Evolutionary conservation across 2,113 vertebrate species (phyloP), one percentile per base, ranked within the genome.

Genomic region (Clarias macrocephalus): DNA sequence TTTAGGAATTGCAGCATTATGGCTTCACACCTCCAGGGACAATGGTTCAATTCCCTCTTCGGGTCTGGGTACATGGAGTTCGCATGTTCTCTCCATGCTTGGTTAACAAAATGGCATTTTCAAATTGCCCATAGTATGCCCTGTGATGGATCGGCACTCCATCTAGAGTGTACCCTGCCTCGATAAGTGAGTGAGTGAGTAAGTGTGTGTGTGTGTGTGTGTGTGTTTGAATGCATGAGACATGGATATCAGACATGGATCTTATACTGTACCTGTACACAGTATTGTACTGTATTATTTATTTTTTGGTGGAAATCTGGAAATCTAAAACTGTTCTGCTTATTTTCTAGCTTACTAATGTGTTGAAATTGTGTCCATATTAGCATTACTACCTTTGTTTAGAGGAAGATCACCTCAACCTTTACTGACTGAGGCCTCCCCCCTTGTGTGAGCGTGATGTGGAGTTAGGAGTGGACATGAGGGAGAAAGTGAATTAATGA

Each of bases 401-500:
- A 21, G 42, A 23, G 11, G 57, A 11, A 81, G 37, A 62, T 62
- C 5, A 3, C 11, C 2, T 81, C 21, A 23, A 81, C 57, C 57
- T 62, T 30, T 81, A 25, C 79, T 42, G 19, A 42, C 11, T 37
- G 19, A 59, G 60, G 56, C 79, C 19, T 62, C 12, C 5, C 33
- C 57, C 37, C 59, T 3, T 23, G 16, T 42, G 79, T 62, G 30
- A 25, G 28, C 37, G 57, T 81, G 30, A 81, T 62, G 79, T 81
- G 33, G 30, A 80, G 79, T 81, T 81, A 42, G 79, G 33, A 81
- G 57, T 81, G 57, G 79, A 81, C 59, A 81, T 81, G 57, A 81
- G 30, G 30, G 79, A 62, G 79, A 33, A 81, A 62, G 79, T 81
- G 79, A 81, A 81, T 81, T 81, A 81, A 81, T 81, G 30, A 62